These are phyloP conservation scores for Polypterus bichir DNA, from an alignment of 2,113 vertebrate species.

Conservation along the genomic window DNA sequence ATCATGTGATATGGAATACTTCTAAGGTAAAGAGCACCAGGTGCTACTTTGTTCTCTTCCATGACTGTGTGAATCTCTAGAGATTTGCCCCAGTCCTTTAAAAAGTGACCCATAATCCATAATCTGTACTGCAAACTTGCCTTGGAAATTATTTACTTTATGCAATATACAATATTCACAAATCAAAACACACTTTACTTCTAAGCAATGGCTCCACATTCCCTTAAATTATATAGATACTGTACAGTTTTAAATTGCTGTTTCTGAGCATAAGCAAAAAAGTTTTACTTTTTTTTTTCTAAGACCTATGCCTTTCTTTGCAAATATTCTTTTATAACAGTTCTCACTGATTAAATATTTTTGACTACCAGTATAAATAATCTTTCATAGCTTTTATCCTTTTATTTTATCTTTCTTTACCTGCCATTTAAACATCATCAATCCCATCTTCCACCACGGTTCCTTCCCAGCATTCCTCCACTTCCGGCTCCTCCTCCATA, in stretches of 20 bases:
- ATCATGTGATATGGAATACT: conserved; percentile 8
- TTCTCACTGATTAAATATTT: not conserved
- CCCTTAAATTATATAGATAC: conserved; percentile 12
- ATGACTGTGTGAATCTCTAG: conserved; percentile 2
- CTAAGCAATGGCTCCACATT: conserved; percentile 11
- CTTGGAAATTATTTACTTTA: not conserved
- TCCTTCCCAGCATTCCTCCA: too few species aligned
- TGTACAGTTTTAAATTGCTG: not conserved
- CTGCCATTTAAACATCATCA: too few species aligned
- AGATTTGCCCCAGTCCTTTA: conserved; percentile 8
- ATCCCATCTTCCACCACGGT: too few species aligned
- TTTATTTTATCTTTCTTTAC: too few species aligned
- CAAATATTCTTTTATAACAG: not conserved
- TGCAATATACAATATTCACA: not conserved
- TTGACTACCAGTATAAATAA: not conserved
- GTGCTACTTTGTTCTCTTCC: conserved; percentile 6
- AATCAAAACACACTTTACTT: not conserved
- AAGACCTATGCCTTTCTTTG: not conserved
- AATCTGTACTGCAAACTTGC: not conserved
- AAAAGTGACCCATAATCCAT: conserved; percentile 2
- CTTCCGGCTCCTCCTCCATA: too few species aligned
- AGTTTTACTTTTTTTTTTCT: not conserved
- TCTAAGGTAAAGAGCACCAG: conserved; percentile 11
- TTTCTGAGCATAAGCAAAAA: not conserved
- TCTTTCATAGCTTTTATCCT: too few species aligned